Evolutionary conservation across 2,888 invertebrate genomes (phyloP).

Genomic region (Dicycla oo): DNA sequence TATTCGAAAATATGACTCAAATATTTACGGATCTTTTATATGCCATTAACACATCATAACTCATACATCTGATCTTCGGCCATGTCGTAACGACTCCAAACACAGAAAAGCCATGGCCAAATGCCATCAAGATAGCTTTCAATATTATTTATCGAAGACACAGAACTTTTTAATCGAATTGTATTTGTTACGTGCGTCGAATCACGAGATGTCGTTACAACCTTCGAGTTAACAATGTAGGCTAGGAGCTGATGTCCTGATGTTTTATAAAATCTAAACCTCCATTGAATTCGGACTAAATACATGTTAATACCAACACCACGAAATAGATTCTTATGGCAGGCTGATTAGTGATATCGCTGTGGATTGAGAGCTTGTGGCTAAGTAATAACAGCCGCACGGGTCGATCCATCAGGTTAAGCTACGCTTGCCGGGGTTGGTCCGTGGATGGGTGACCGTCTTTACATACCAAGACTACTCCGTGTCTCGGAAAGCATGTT

Average conservation of each 20-base stretch:
- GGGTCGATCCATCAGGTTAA: no score
- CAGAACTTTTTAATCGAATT: constrained; percentile 75
- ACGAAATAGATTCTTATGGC: no score
- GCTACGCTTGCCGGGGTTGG: no score
- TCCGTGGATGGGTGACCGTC: no score
- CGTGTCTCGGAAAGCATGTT: no score
- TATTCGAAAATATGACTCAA: constrained; percentile 1
- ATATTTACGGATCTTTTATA: constrained; percentile 23
- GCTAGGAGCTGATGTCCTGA: constrained; percentile 28
- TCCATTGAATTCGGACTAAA: no score
- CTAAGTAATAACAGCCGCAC: no score
- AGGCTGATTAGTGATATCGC: no score
- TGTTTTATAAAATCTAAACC: background rate
- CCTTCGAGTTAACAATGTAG: constrained; percentile 69
- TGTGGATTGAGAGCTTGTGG: no score
- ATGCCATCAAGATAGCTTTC: constrained; percentile 84
- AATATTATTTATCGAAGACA: constrained; percentile 78
- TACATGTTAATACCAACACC: no score
- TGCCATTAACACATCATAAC: constrained; percentile 56
- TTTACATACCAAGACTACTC: no score
- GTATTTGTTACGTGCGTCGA: constrained; percentile 68
- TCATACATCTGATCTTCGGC: constrained; percentile 73
- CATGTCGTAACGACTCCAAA: constrained; percentile 80
- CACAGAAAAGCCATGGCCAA: constrained; percentile 84
- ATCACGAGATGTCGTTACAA: constrained; percentile 70